Percentiles rank a stretch among this genome's conserved stretches.
Evolutionary conservation across 1,140 invertebrate genomes (phyloP).

Genomic region (Aleiodes sp.): DNA sequence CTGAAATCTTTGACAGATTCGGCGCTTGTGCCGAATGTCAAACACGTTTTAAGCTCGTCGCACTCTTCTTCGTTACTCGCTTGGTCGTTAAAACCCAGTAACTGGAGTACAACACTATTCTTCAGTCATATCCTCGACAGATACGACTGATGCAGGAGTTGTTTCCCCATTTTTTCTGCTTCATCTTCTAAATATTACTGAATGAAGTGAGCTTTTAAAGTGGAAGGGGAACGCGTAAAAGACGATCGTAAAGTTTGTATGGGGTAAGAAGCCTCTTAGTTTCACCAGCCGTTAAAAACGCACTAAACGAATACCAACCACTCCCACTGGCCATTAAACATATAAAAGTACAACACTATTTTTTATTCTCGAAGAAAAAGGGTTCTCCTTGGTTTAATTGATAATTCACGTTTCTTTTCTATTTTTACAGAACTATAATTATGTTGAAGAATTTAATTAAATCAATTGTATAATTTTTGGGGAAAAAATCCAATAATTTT

Average conservation of each 20-base stretch:
- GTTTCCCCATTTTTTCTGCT: neutral
- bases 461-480: too few species aligned
- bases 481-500: too few species aligned
- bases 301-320: constrained; percentile 32
- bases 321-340: constrained; percentile 19
- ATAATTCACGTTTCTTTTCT: neutral
- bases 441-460: too few species aligned
- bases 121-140: too few species aligned
- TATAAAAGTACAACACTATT: neutral
- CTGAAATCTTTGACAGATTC: neutral
- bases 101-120: neutral
- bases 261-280: constrained; percentile 19
- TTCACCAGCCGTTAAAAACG: constrained; percentile 3
- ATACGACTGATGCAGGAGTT: neutral
- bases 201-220: constrained; percentile 3
- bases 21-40: constrained; percentile 7
- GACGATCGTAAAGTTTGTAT: neutral
- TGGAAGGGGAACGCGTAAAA: neutral
- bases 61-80: neutral
- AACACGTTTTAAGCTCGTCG: constrained; percentile 10
- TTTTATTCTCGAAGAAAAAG: constrained; percentile 10
- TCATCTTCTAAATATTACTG: neutral
- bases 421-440: neutral
- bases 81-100: neutral
- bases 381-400: neutral